Evolutionary conservation across 2,888 invertebrate genomes (phyloP).

Genomic region (Hemaris fuciformis): DNA sequence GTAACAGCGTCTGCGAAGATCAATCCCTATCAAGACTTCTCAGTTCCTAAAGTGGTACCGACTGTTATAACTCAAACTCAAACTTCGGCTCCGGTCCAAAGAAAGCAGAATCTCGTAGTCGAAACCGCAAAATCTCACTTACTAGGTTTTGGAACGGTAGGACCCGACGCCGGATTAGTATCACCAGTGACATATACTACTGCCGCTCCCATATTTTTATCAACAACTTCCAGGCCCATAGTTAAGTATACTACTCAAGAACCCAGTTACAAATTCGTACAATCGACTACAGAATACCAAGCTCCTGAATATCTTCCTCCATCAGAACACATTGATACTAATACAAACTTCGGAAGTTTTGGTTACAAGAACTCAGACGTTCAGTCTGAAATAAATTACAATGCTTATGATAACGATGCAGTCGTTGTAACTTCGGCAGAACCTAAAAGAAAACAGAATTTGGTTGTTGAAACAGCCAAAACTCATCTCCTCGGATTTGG

Average conservation of each 20-base stretch:
- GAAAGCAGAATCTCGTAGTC: slow-evolving; percentile 69
- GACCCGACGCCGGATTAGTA: slow-evolving; percentile 69
- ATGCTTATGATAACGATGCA: slow-evolving; percentile 51
- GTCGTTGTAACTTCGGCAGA: slow-evolving; percentile 37
- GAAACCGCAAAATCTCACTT: slow-evolving; percentile 68
- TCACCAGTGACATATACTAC: slow-evolving; percentile 60
- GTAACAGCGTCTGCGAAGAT: slow-evolving; percentile 40
- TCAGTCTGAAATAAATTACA: slow-evolving; percentile 40
- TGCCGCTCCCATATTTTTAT: slow-evolving; percentile 47
- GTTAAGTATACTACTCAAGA: slow-evolving; percentile 44
- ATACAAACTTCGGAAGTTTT: slow-evolving; percentile 46
- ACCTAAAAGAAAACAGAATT: slow-evolving; percentile 58
- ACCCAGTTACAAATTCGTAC: slow-evolving; percentile 43
- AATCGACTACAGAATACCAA: slow-evolving; percentile 53
- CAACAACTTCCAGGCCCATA: slow-evolving; percentile 48
- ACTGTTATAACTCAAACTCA: slow-evolving; percentile 34
- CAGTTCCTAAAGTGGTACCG: slow-evolving; percentile 32
- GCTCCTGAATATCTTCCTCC: slow-evolving; percentile 68
- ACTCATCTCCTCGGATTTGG: slow-evolving; percentile 63
- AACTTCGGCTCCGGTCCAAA: slow-evolving; percentile 43
- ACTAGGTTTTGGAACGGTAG: slow-evolving; percentile 72
- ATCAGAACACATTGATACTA: slow-evolving; percentile 36
- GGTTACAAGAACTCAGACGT: slow-evolving; percentile 43
- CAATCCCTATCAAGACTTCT: slow-evolving; percentile 58
- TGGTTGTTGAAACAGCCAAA: slow-evolving; percentile 66